phyloP scores from a whole-genome alignment of 2,797 vertebrate species.

The Pipistrellus kuhlii region DNA sequence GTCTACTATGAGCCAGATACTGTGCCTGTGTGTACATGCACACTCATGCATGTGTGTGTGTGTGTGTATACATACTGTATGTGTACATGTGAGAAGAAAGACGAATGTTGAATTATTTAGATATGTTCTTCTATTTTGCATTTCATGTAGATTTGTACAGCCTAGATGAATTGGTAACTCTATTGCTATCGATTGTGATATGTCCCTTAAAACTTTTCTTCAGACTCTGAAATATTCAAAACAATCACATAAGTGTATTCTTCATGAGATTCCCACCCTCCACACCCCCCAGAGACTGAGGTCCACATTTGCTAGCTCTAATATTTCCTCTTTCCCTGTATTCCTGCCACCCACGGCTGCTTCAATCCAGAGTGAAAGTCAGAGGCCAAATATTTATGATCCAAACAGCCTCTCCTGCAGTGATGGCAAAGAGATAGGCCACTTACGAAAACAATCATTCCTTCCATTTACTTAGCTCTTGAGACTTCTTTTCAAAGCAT shows the following conservation, averaged over 20 bases:
- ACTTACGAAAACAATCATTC: conserved; percentile 45
- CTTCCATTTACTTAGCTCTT: not conserved
- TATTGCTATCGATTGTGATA: not conserved
- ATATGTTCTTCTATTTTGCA: not conserved
- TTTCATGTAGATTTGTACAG: not conserved
- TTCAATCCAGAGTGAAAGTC: conserved; percentile 67
- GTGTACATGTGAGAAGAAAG: not conserved
- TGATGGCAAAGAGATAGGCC: conserved; percentile 47
- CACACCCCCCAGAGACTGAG: not conserved
- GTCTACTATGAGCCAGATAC: not conserved
- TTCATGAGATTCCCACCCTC: not conserved
- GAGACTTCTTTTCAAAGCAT: not conserved
- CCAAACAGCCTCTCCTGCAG: conserved; percentile 63
- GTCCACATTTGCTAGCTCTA: conserved; percentile 46
- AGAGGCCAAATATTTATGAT: conserved; percentile 69
- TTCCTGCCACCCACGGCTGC: conserved; percentile 77
- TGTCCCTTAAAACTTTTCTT: conserved; percentile 59
- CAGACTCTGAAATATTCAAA: conserved; percentile 58
- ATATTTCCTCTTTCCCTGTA: conserved; percentile 1
- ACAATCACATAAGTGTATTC: conserved; percentile 69
- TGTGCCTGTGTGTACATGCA: not conserved
- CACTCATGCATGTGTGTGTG: too few relatives aligned
- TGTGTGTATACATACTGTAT: too few relatives aligned
- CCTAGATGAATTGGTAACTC: not conserved
- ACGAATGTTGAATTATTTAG: not conserved